Conservation (phyloP, 1,140 invertebrate species). For the Ruditapes philippinarum region DNA sequence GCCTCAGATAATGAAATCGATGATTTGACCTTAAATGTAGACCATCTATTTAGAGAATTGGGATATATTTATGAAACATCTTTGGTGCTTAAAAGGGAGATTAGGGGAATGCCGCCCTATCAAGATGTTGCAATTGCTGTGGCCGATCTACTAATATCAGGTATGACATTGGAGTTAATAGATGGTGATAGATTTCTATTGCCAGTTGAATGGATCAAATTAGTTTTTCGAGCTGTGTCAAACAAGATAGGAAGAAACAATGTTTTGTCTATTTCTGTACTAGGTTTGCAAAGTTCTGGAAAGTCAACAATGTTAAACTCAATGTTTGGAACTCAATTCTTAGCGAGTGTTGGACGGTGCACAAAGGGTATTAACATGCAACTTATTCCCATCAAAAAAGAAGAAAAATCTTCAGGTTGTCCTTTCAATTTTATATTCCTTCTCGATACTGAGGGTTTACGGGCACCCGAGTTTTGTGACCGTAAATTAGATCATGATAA, state of each 20-base stretch:
- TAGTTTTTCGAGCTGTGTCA: background rate
- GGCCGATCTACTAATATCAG: too few species aligned
- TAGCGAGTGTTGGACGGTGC: constrained; percentile 27
- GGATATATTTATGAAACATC: too few species aligned
- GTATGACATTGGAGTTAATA: too few species aligned
- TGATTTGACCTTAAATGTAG: too few species aligned
- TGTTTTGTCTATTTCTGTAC: constrained; percentile 5
- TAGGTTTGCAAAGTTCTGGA: constrained; percentile 57
- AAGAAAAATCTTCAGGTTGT: too few species aligned
- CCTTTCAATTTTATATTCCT: background rate
- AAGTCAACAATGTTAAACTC: constrained; percentile 57
- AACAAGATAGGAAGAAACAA: background rate
- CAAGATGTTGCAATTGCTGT: too few species aligned
- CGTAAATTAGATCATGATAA: constrained; percentile 7
- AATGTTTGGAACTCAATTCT: constrained; percentile 52
- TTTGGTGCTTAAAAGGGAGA: too few species aligned
- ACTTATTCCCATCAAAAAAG: background rate
- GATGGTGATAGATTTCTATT: too few species aligned
- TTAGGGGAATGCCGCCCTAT: too few species aligned
- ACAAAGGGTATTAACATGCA: constrained; percentile 36
- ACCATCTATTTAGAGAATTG: too few species aligned
- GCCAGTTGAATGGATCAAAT: too few species aligned
- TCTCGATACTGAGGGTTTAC: background rate
- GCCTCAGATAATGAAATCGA: too few species aligned
- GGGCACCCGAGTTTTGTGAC: background rate